Percentiles rank a stretch among this genome's conserved stretches.
These are phyloP conservation scores for Pseudomyrmex gracilis DNA, from an alignment of 1,140 invertebrate genomes.

Conservation along the genomic window DNA sequence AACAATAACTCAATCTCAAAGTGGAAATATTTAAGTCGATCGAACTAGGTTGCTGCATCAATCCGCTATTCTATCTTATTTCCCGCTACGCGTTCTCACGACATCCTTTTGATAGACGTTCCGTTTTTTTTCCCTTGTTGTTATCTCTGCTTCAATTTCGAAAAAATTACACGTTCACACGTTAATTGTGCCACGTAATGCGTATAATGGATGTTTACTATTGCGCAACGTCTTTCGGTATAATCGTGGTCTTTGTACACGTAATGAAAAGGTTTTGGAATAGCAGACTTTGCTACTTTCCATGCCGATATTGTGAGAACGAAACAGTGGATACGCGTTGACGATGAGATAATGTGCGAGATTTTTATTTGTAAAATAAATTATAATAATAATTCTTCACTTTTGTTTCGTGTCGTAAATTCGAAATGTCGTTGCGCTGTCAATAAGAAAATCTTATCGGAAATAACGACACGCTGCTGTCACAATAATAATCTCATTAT, in stretches of 20 bases:
- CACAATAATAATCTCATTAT: slow-evolving; percentile 7
- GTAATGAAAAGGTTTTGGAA: slow-evolving; percentile 6
- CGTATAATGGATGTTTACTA: slow-evolving; percentile 9
- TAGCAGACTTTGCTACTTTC: slow-evolving; percentile 7
- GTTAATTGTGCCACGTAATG: background rate
- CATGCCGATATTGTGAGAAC: background rate
- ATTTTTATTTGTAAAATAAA: background rate
- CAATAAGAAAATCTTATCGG: background rate
- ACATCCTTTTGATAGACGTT: background rate
- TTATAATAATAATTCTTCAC: background rate
- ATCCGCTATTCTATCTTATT: background rate
- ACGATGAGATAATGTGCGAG: no score
- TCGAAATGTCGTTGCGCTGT: background rate
- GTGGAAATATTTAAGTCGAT: background rate
- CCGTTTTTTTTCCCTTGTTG: background rate
- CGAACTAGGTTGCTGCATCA: background rate
- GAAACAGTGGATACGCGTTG: background rate
- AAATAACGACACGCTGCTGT: background rate
- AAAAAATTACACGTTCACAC: slow-evolving; percentile 29
- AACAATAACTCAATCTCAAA: background rate
- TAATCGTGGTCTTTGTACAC: background rate
- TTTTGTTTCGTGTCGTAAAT: background rate
- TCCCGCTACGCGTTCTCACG: background rate
- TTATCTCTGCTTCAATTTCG: background rate
- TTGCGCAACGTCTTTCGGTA: background rate